A percentile compares a stretch with the other conserved stretches of the same genome.
Conservation (phyloP, 2,888 invertebrate species). For the Pyrrhosoma nymphula region DNA sequence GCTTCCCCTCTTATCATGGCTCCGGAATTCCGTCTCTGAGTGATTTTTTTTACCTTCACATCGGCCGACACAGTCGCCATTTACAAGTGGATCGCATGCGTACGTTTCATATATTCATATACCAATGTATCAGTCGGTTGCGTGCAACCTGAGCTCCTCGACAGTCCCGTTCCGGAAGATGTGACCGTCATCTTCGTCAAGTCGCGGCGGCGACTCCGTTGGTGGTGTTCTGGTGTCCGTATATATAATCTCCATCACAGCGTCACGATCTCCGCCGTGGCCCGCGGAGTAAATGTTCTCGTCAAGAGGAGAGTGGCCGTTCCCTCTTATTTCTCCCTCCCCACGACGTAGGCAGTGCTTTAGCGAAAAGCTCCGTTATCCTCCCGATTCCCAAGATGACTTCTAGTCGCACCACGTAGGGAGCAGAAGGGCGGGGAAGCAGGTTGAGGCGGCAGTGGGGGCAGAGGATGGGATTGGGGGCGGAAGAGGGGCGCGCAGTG, state of each 20-base stretch:
- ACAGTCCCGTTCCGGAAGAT: neutral
- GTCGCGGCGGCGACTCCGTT: neutral
- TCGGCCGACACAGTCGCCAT: too few relatives aligned
- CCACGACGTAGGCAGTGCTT: conserved; percentile 29
- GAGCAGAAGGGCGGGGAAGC: conserved; percentile 9
- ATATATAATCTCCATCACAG: neutral
- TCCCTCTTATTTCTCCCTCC: neutral
- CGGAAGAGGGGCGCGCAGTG: neutral
- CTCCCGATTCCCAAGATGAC: conserved; percentile 38
- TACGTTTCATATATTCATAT: too few relatives aligned
- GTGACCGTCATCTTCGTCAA: neutral
- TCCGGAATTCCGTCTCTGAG: too few relatives aligned
- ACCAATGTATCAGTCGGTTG: too few relatives aligned
- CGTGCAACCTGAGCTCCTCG: too few relatives aligned
- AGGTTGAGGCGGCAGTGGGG: neutral
- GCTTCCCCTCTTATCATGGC: too few relatives aligned
- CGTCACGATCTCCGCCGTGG: conserved; percentile 32
- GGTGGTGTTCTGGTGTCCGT: neutral
- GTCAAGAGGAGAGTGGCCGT: conserved; percentile 26
- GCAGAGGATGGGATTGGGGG: neutral
- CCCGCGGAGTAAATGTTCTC: conserved; percentile 12
- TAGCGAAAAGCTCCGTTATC: conserved; percentile 55
- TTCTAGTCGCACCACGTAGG: conserved; percentile 57
- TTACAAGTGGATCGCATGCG: too few relatives aligned
- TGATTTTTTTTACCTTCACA: neutral